phyloP scores from a whole-genome alignment of 2,888 invertebrate species.

The Parelbella ahira region DNA sequence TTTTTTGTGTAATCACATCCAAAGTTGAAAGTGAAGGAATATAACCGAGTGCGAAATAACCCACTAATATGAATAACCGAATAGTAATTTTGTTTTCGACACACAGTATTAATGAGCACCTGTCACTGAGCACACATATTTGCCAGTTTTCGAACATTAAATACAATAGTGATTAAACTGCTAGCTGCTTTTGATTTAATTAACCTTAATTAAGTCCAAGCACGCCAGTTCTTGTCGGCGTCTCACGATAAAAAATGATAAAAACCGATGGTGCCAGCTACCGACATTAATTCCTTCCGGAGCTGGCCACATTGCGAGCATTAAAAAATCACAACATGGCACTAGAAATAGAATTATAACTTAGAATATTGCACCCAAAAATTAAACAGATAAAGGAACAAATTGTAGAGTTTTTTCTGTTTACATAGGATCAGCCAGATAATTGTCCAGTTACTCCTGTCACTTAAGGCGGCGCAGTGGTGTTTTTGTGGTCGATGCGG shows the following conservation, averaged over 20 bases:
- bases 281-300: conserved; percentile 36
- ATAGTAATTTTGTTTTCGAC: conserved; percentile 13
- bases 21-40: neutral
- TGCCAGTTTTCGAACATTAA: conserved; percentile 35
- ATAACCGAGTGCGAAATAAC: neutral
- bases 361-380: conserved; percentile 3
- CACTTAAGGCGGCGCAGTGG: conserved; percentile 27
- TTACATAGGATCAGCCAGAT: conserved; percentile 26
- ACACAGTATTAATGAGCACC: conserved; percentile 9
- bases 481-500: conserved; percentile 35
- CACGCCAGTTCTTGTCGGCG: conserved; percentile 42
- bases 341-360: conserved; percentile 6
- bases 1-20: neutral
- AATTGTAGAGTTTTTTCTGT: conserved; percentile 12
- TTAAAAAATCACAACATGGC: conserved; percentile 3
- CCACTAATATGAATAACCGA: conserved; percentile 5
- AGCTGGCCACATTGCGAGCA: conserved; percentile 10
- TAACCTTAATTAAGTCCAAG: conserved; percentile 65
- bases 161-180: conserved; percentile 45
- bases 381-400: neutral
- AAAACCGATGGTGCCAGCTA: conserved; percentile 40
- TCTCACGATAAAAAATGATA: conserved; percentile 58
- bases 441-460: conserved; percentile 21
- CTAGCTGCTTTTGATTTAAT: conserved; percentile 53
- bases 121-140: conserved; percentile 17